These are phyloP conservation scores for Colaptes auratus DNA, from an alignment of 2,113 vertebrate genomes.

Conservation along the genomic window DNA sequence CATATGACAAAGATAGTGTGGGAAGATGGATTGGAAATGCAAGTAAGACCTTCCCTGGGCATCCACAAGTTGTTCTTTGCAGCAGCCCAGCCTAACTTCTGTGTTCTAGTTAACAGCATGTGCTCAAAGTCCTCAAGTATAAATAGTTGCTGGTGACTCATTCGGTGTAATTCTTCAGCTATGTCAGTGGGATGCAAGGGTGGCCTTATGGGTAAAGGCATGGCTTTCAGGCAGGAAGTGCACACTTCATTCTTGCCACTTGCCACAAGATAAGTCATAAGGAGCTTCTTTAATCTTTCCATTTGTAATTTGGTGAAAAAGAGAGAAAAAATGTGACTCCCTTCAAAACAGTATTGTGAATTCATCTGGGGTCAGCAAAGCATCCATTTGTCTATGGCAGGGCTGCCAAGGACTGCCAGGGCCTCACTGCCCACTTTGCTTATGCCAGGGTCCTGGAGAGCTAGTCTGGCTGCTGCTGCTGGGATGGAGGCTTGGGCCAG, in stretches of 20 bases:
- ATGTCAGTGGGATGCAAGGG: slow-evolving; percentile 45
- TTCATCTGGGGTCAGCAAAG: slow-evolving; percentile 6
- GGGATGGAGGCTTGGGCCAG: background rate
- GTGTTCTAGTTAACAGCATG: slow-evolving; percentile 35
- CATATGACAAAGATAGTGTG: slow-evolving; percentile 68
- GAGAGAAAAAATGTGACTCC: background rate
- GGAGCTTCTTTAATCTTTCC: slow-evolving; percentile 46
- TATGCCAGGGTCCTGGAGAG: fast-evolving
- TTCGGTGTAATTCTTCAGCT: slow-evolving; percentile 58
- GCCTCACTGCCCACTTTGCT: background rate
- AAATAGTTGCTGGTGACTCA: slow-evolving; percentile 58
- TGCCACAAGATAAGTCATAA: slow-evolving; percentile 54
- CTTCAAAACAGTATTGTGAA: slow-evolving; percentile 37
- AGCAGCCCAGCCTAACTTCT: slow-evolving; percentile 14
- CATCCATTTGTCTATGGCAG: background rate
- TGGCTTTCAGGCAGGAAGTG: slow-evolving; percentile 53
- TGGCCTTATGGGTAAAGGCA: slow-evolving; percentile 60
- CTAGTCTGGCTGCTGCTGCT: background rate
- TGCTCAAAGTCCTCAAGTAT: slow-evolving; percentile 21
- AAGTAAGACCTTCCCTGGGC: slow-evolving; percentile 50
- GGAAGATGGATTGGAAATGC: slow-evolving; percentile 52
- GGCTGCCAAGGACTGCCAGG: background rate
- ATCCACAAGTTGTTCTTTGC: slow-evolving; percentile 12
- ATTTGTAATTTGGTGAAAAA: slow-evolving; percentile 31
- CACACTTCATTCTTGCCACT: slow-evolving; percentile 45